These are phyloP conservation scores for Alosa alosa DNA, from an alignment of 2,113 vertebrate species.

Conservation along the genomic window DNA sequence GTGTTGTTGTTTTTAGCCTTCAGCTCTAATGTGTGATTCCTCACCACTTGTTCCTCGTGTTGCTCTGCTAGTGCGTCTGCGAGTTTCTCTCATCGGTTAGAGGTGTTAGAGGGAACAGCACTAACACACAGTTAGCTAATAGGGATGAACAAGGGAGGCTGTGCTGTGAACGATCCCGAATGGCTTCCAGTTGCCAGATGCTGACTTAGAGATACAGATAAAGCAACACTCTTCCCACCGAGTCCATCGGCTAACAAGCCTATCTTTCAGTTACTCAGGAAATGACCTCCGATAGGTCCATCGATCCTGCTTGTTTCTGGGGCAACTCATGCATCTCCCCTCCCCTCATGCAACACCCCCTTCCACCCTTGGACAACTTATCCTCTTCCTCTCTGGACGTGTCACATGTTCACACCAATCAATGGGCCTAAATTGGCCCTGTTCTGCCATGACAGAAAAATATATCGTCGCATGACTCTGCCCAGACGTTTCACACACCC, in stretches of 20 bases:
- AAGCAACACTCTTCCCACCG: background rate
- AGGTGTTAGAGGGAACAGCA: background rate
- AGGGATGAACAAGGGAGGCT: background rate
- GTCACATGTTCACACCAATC: slow-evolving; percentile 20
- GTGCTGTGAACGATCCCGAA: background rate
- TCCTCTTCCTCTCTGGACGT: background rate
- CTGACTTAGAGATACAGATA: background rate
- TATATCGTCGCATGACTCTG: background rate
- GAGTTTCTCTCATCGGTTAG: background rate
- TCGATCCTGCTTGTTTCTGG: slow-evolving; percentile 22
- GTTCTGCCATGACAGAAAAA: slow-evolving; percentile 7
- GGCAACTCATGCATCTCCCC: background rate
- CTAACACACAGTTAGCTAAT: background rate
- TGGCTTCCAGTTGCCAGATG: background rate
- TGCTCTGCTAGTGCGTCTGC: background rate
- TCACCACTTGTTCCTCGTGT: background rate
- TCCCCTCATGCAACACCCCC: background rate
- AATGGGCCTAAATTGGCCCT: slow-evolving; percentile 15
- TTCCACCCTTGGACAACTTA: background rate
- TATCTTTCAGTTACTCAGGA: slow-evolving; percentile 21
- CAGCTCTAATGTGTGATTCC: background rate
- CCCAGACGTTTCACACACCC: background rate
- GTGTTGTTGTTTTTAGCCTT: background rate
- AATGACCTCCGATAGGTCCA: slow-evolving; percentile 14
- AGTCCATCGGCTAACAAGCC: slow-evolving; percentile 22